These are phyloP conservation scores for Ischnus inquisitorius DNA, from an alignment of 2,888 invertebrate genomes.

Conservation along the genomic window DNA sequence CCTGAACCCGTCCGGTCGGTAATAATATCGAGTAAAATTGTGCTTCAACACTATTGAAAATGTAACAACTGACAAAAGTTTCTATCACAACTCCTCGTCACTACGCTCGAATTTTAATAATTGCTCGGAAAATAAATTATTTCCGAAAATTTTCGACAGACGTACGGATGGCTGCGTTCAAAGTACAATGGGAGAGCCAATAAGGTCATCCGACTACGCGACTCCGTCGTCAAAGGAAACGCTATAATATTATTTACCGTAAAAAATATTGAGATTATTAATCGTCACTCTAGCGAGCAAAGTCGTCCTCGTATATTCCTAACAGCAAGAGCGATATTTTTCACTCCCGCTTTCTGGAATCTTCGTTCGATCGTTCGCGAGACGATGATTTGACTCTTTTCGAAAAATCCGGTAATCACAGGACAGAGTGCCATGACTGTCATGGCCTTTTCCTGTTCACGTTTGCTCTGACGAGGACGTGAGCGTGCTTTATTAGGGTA, in stretches of 20 bases:
- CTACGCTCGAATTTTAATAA: background rate
- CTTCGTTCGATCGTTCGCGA: background rate
- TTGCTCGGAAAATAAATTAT: background rate
- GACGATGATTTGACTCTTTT: slow-evolving; percentile 71
- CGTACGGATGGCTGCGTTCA: background rate
- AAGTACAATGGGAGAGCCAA: slow-evolving; percentile 46
- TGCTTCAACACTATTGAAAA: background rate
- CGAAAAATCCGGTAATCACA: slow-evolving; percentile 75
- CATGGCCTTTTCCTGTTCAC: slow-evolving; percentile 86
- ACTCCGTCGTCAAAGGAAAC: background rate
- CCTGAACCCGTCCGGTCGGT: background rate
- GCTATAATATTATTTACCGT: background rate
- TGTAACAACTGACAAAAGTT: background rate
- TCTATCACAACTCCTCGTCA: background rate
- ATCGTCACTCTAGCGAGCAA: background rate
- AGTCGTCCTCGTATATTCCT: background rate
- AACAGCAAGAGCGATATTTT: background rate
- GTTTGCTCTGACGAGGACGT: slow-evolving; percentile 82
- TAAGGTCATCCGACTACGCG: background rate
- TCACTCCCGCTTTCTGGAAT: background rate
- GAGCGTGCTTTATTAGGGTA: slow-evolving; percentile 78
- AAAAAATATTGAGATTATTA: background rate
- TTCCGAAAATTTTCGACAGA: background rate
- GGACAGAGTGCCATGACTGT: slow-evolving; percentile 72
- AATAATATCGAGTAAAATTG: background rate